Conservation (phyloP, 2,113 vertebrate species). For the Micronycteris hirsuta region DNA sequence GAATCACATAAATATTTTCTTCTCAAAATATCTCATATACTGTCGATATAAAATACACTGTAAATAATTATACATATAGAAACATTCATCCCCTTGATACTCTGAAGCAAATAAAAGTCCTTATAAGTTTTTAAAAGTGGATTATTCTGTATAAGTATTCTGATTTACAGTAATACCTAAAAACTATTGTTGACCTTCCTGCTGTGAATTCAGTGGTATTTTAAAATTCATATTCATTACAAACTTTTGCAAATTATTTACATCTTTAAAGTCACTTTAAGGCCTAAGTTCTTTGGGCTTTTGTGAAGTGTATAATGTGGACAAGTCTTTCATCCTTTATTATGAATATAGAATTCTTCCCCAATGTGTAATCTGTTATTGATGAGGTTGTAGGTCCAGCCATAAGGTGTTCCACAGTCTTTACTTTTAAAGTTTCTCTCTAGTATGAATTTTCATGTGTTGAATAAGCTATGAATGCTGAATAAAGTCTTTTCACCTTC, state of each 20-base stretch:
- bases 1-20: neutral
- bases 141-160: neutral
- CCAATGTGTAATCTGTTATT: neutral
- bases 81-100: neutral
- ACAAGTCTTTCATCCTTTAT: neutral
- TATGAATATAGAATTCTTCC: neutral
- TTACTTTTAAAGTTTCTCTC: neutral
- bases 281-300: too few relatives aligned
- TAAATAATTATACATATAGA: neutral
- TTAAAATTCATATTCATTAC: neutral
- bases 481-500: neutral
- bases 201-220: neutral
- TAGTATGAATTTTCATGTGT: neutral
- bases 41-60: neutral
- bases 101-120: neutral
- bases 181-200: neutral
- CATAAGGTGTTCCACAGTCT: neutral
- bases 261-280: neutral
- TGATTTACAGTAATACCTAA: neutral
- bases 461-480: neutral
- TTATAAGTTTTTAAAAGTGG: neutral
- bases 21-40: neutral
- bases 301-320: neutral
- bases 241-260: neutral
- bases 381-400: neutral